A percentile compares a stretch with the other conserved stretches of the same genome.
Conservation (phyloP, 2,888 invertebrate genomes). For the Caenorhabditis uteleia region DNA sequence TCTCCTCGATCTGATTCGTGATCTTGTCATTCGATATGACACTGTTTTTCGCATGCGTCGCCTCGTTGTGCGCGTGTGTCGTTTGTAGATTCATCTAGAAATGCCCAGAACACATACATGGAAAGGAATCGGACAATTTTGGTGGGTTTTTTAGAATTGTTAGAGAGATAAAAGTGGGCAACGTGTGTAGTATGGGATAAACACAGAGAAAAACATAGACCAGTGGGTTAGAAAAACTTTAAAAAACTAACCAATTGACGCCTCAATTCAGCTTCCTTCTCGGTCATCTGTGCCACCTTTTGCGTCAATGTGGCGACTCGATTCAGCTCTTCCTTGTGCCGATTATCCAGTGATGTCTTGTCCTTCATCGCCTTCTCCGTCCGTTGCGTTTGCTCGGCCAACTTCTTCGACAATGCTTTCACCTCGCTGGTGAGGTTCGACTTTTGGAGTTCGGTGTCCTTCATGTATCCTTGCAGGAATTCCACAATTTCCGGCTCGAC, state of each 20-base stretch:
- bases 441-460: slow-evolving; percentile 8
- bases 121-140: too few species aligned
- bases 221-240: not conserved
- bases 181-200: too few species aligned
- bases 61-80: too few species aligned
- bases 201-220: too few species aligned
- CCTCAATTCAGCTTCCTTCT: slow-evolving; percentile 14
- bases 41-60: too few species aligned
- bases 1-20: too few species aligned
- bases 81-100: too few species aligned
- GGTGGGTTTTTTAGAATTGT: too few species aligned
- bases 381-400: slow-evolving; percentile 4
- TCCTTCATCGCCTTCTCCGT: slow-evolving; percentile 23
- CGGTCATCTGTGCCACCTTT: slow-evolving; percentile 4
- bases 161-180: too few species aligned
- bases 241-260: too few species aligned
- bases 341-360: slow-evolving; percentile 2
- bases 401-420: slow-evolving; percentile 14
- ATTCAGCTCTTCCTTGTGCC: slow-evolving; percentile 15
- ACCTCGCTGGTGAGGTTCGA: slow-evolving; percentile 13
- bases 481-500: slow-evolving; percentile 20
- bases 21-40: too few species aligned
- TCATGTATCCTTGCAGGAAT: slow-evolving; percentile 8
- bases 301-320: not conserved
- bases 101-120: too few species aligned